These are phyloP conservation scores for Danionella dracula DNA, from an alignment of 2,797 vertebrate genomes.

Conservation along the genomic window DNA sequence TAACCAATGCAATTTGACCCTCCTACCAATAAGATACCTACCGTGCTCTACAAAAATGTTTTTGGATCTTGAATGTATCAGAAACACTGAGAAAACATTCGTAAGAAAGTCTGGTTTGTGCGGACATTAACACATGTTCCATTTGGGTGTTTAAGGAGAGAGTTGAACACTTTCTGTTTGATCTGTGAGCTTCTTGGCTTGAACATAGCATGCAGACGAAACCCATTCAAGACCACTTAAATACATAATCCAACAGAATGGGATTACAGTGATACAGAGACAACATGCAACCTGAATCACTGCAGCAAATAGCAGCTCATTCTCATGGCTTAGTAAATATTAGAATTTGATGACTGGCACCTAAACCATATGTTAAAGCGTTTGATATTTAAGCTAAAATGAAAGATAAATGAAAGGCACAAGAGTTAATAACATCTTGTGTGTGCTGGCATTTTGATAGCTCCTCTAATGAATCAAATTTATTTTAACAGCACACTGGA, in stretches of 20 bases:
- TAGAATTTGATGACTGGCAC: background rate
- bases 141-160: background rate
- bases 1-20: too few species aligned
- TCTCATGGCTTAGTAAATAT: conserved; percentile 5
- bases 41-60: too few species aligned
- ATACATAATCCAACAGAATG: conserved; percentile 5
- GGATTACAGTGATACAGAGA: conserved; percentile 18
- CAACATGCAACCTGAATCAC: conserved; percentile 12
- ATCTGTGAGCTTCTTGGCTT: background rate
- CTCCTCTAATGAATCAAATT: background rate
- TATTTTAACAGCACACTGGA: background rate
- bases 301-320: conserved; percentile 1
- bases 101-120: too few species aligned
- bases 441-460: background rate
- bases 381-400: too few species aligned
- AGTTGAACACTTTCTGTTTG: background rate
- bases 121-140: background rate
- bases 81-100: too few species aligned
- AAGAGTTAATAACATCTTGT: background rate
- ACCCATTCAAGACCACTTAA: conserved; percentile 30
- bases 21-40: too few species aligned
- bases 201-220: background rate
- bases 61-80: too few species aligned
- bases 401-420: conserved; percentile 8
- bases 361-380: too few species aligned